Percentiles rank a stretch among this genome's conserved stretches.
phyloP scores from a whole-genome alignment of 2,797 vertebrate genomes.

The Falco berigora region DNA sequence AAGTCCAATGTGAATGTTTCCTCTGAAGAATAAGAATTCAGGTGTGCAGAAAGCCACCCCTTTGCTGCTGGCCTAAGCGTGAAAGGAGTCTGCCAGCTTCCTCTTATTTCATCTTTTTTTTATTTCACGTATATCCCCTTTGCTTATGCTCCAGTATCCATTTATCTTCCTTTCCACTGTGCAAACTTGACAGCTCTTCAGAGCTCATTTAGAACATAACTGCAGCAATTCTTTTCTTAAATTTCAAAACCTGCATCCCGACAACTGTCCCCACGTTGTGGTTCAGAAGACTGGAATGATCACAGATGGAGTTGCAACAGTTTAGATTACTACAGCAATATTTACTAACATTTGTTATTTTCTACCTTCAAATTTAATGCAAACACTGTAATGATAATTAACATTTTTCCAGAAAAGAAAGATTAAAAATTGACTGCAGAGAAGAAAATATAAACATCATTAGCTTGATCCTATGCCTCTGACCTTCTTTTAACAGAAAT shows the following conservation, averaged over 20 bases:
- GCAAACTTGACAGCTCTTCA: background rate
- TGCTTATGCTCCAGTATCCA: background rate
- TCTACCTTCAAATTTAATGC: background rate
- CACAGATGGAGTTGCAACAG: background rate
- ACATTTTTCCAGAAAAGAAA: background rate
- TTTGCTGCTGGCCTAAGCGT: fast-evolving
- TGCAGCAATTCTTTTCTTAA: background rate
- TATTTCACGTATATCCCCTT: fast-evolving
- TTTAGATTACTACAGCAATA: background rate
- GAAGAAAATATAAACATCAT: background rate
- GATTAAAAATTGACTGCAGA: background rate
- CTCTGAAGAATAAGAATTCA: background rate
- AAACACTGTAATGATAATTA: background rate
- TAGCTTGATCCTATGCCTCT: background rate
- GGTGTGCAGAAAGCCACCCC: background rate
- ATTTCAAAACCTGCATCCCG: background rate
- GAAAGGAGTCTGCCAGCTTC: background rate
- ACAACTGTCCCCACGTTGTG: fast-evolving
- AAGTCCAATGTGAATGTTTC: fast-evolving
- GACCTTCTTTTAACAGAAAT: background rate
- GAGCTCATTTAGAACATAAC: background rate
- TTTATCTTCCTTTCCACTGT: background rate
- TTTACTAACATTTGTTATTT: background rate
- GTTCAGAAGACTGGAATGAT: background rate
- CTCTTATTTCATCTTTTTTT: background rate